Evolutionary conservation across 2,113 vertebrate genomes (phyloP), one percentile per base, ranked within the genome.

Genomic region (Paradoxurus hermaphroditus): DNA sequence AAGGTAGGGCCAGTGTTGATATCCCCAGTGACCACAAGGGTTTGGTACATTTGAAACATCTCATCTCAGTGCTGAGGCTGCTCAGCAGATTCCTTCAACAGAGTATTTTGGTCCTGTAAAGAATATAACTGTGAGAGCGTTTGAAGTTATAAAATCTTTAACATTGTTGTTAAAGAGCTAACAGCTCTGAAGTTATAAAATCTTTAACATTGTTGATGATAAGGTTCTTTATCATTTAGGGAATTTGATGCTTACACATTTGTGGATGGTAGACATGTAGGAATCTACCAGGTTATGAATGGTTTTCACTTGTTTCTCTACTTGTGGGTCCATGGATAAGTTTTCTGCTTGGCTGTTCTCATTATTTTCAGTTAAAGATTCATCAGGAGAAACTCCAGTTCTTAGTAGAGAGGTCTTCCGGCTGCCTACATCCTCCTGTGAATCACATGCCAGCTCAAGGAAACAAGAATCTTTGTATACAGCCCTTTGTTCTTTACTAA

Each of bases 391-490:
- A 97, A 99, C 99, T 89, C 99, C 99, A 8, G 99, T 99, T 97
- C 99, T 99, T 0, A 99, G 99, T 73, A 99, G 98, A 96, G 99
- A 99, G 27, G 99, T 99, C 98, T 99, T 99, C 99, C 99, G 99
- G 99, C 99, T 99, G 99, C 99, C 99, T 98, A 99, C 97, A 94
- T 99, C 99, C 98, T 99, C 99, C 98, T 99, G 99, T 88, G 99
- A 99, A 98, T 99, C 99, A 97, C 99, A 99, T 91, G 99, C 99
- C 98, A 99, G 98, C 98, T 99, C 99, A 98, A 99, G 99, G 98
- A 99, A 99, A 94, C 99, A 99, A 98, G 99, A 99, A 99, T 99
- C 99, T 98, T 99, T 99, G 98, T 99, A 99, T 98, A 99, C 99
- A 98, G 99, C 99, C 99, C 99, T 99, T 94, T 99, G 99, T 95